These are phyloP conservation scores for Palythoa caribaeorum DNA, from an alignment of 92 coral and sea anemone species.

Conservation along the genomic window DNA sequence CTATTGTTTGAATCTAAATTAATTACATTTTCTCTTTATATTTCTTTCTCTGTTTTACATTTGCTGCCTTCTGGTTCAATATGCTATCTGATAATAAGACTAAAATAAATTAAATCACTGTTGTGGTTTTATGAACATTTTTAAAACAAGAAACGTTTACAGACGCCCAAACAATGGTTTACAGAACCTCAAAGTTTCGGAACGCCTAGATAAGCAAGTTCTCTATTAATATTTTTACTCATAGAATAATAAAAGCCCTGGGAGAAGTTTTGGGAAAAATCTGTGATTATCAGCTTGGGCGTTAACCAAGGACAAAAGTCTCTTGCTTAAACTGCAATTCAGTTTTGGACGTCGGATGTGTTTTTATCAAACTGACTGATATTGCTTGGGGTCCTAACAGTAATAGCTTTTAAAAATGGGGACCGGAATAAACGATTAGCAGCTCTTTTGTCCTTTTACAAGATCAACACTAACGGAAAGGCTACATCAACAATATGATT, in stretches of 20 bases:
- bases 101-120: constrained; percentile 6
- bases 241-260: not conserved
- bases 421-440: not conserved
- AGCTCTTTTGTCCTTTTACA: constrained; percentile 1
- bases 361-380: not conserved
- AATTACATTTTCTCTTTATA: not conserved
- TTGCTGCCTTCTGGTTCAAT: not conserved
- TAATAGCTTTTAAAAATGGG: not conserved
- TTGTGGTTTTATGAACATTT: not conserved
- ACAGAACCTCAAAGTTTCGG: not conserved
- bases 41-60: not conserved
- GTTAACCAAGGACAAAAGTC: not conserved
- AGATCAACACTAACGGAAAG: not conserved
- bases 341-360: not conserved
- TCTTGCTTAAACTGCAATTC: not conserved
- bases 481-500: not conserved
- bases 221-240: not conserved
- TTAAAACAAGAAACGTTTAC: not conserved
- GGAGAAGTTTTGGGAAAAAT: not conserved
- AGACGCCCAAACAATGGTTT: not conserved
- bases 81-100: not conserved
- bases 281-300: not conserved
- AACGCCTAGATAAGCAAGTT: not conserved
- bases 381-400: not conserved
- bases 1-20: not conserved